A percentile compares a stretch with the other conserved stretches of the same genome.
Conservation (phyloP, 2,888 invertebrate genomes). For the Latrodectus hesperus region DNA sequence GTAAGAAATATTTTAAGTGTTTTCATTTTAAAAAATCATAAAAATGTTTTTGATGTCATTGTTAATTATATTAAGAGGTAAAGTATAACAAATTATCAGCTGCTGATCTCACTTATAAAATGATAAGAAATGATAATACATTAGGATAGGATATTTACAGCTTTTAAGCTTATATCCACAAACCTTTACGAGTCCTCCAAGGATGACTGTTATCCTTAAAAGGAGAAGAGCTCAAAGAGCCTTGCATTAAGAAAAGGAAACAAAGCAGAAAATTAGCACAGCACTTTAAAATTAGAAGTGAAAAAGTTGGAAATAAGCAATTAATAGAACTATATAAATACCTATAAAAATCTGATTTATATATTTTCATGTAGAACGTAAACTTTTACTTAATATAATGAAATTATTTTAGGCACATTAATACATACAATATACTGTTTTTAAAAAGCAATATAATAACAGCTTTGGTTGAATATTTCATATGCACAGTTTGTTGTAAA, state of each 20-base stretch:
- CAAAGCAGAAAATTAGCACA: background rate
- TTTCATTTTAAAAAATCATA: no score
- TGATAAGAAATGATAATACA: no score
- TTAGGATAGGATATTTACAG: background rate
- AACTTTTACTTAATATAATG: no score
- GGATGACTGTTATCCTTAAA: conserved; percentile 71
- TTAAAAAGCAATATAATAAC: background rate
- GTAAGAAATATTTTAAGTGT: no score
- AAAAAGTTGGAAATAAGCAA: background rate
- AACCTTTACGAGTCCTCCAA: conserved; percentile 72
- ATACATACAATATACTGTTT: background rate
- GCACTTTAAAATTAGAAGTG: conserved; percentile 10
- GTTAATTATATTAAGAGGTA: no score
- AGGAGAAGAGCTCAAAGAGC: conserved; percentile 70
- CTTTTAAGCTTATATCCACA: conserved; percentile 38
- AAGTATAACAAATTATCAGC: no score
- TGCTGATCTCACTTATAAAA: no score
- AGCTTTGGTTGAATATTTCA: background rate
- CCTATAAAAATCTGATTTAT: background rate
- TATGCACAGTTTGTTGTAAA: background rate
- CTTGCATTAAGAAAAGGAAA: conserved; percentile 64
- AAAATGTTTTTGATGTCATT: no score
- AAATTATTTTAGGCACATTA: background rate
- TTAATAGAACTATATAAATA: no score
- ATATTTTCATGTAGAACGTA: background rate